Conservation (phyloP, 2,113 vertebrate genomes). For the Ictalurus punctatus region DNA sequence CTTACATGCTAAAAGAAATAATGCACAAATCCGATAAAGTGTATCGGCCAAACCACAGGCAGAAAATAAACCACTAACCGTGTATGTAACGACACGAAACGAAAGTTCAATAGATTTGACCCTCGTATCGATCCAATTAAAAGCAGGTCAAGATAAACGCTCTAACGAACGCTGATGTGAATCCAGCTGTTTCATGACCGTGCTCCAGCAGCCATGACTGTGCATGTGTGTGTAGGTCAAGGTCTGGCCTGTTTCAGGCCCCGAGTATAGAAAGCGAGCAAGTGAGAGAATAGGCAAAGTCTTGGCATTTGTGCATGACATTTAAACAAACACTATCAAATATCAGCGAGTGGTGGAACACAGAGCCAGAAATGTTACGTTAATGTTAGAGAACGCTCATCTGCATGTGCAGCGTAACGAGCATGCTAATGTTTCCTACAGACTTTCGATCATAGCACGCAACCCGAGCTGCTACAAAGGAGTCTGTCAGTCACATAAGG, state of each 20-base stretch:
- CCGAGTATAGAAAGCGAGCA: conserved; percentile 14
- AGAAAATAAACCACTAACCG: background rate
- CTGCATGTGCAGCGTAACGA: conserved; percentile 38
- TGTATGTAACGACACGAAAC: background rate
- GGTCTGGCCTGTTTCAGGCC: conserved; percentile 44
- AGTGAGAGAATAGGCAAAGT: background rate
- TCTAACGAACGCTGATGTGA: background rate
- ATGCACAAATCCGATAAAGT: background rate
- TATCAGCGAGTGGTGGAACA: conserved; percentile 51
- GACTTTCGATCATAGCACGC: background rate
- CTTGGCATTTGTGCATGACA: conserved; percentile 57
- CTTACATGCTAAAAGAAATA: background rate
- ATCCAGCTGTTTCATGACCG: background rate
- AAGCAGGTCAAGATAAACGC: background rate
- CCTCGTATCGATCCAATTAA: background rate
- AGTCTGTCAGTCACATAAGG: background rate
- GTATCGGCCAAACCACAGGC: background rate
- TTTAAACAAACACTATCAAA: conserved; percentile 69
- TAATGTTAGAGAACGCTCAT: conserved; percentile 45
- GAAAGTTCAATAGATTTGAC: background rate
- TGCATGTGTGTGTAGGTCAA: conserved; percentile 40
- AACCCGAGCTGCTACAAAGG: background rate
- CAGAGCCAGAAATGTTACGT: conserved; percentile 47
- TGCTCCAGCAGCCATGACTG: background rate
- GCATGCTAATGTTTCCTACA: conserved; percentile 36